phyloP scores from a whole-genome alignment of 53 echinoderm and acorn worm species.

The Patiria pectinifera region DNA sequence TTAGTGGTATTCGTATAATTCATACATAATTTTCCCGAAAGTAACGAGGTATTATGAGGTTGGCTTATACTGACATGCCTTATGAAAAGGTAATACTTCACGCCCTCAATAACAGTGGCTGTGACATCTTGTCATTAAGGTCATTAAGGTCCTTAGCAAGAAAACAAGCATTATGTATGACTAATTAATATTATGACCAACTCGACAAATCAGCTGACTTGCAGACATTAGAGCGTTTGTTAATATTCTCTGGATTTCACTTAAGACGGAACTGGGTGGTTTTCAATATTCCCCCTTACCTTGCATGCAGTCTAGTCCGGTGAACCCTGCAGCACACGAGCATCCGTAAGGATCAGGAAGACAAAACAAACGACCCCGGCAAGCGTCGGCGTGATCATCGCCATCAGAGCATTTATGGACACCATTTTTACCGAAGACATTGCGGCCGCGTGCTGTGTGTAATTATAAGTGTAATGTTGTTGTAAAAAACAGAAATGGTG shows the following conservation, averaged over 20 bases:
- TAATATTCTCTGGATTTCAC: no score
- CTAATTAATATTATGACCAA: no score
- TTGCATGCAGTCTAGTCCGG: constrained; percentile 63
- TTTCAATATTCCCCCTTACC: constrained; percentile 28
- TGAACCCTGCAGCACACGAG: background rate
- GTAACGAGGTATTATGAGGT: no score
- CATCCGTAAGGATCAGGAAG: no score
- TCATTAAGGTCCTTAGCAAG: no score
- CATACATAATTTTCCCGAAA: background rate
- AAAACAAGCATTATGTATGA: no score
- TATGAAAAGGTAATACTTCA: no score
- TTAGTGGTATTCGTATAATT: background rate
- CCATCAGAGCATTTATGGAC: constrained; percentile 7
- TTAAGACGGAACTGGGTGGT: background rate
- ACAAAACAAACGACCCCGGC: constrained; percentile 54
- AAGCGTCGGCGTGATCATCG: constrained; percentile 44
- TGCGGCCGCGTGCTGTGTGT: constrained; percentile 12
- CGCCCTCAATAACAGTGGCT: no score
- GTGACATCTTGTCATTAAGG: no score
- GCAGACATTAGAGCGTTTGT: background rate
- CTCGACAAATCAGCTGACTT: background rate
- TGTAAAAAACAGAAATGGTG: background rate
- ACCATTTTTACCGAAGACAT: background rate
- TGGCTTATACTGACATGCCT: no score
- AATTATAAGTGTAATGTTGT: no score